Percentiles rank a stretch among this genome's conserved stretches.
Evolutionary conservation across 1,140 invertebrate genomes (phyloP).

Genomic region (Pemphigus obesinymphae): DNA sequence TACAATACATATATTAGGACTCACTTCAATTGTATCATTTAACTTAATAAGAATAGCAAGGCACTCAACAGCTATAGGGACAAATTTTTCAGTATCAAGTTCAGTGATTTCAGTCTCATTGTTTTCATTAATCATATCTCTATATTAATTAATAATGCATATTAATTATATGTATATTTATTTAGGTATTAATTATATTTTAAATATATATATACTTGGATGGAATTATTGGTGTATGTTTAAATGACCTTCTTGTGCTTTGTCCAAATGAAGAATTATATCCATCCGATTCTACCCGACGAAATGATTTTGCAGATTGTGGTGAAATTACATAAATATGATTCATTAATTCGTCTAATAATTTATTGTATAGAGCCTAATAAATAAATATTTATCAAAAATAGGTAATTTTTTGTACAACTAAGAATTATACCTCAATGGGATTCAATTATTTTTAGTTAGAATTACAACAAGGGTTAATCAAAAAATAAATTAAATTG

Average conservation of each 20-base stretch:
- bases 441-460: not conserved
- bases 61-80: slow-evolving; percentile 75
- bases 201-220: not conserved
- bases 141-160: not conserved
- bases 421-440: not conserved
- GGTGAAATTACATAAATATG: slow-evolving; percentile 69
- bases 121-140: slow-evolving; percentile 46
- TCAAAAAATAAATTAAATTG: too few relatives aligned
- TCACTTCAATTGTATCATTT: slow-evolving; percentile 76
- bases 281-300: slow-evolving; percentile 59
- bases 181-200: not conserved
- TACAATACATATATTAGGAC: slow-evolving; percentile 25
- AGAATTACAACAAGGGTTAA: too few relatives aligned
- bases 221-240: not conserved
- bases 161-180: too few relatives aligned
- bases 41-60: slow-evolving; percentile 77
- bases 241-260: slow-evolving; percentile 15
- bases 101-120: slow-evolving; percentile 61
- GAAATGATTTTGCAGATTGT: slow-evolving; percentile 54
- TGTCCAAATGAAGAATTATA: slow-evolving; percentile 47
- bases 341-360: slow-evolving; percentile 68
- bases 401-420: not conserved
- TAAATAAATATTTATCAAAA: slow-evolving; percentile 45
- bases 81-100: slow-evolving; percentile 65
- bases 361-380: slow-evolving; percentile 62